Evolutionary conservation across 2,888 invertebrate species (phyloP).

Genomic region (Diplolepis rosae): DNA sequence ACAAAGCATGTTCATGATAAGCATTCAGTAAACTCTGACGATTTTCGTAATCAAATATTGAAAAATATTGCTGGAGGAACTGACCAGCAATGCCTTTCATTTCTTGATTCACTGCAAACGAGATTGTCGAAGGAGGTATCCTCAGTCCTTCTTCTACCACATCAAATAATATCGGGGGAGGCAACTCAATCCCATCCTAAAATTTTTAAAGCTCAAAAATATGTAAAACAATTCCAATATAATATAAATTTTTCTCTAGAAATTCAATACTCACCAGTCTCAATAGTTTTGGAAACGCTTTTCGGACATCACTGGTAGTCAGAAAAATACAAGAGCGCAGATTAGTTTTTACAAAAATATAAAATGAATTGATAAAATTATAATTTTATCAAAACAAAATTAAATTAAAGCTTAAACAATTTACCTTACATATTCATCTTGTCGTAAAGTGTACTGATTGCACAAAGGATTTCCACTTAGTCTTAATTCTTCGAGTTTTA

Average conservation of each 20-base stretch:
- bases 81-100: conserved; percentile 83
- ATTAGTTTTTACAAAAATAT: conserved; percentile 51
- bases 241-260: background rate
- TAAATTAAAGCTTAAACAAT: no score
- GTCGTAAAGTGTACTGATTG: conserved; percentile 82
- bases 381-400: background rate
- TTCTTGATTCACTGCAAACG: conserved; percentile 76
- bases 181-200: conserved; percentile 86
- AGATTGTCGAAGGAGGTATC: conserved; percentile 82
- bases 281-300: conserved; percentile 88
- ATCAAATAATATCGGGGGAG: conserved; percentile 91
- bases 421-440: conserved; percentile 90
- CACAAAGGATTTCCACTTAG: conserved; percentile 88
- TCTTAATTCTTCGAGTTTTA: conserved; percentile 84
- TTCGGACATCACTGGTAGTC: conserved; percentile 87
- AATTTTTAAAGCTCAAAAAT: background rate
- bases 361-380: background rate
- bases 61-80: conserved; percentile 91
- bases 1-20: conserved; percentile 89
- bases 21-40: conserved; percentile 88
- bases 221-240: background rate
- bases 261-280: conserved; percentile 84
- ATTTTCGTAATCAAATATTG: conserved; percentile 86
- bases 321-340: conserved; percentile 57
- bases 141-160: conserved; percentile 79